A percentile compares a stretch with the other conserved stretches of the same genome.
phyloP scores from a whole-genome alignment of 30 jellyfish, hydroid and myxozoan species.

The Chironex yamaguchii region DNA sequence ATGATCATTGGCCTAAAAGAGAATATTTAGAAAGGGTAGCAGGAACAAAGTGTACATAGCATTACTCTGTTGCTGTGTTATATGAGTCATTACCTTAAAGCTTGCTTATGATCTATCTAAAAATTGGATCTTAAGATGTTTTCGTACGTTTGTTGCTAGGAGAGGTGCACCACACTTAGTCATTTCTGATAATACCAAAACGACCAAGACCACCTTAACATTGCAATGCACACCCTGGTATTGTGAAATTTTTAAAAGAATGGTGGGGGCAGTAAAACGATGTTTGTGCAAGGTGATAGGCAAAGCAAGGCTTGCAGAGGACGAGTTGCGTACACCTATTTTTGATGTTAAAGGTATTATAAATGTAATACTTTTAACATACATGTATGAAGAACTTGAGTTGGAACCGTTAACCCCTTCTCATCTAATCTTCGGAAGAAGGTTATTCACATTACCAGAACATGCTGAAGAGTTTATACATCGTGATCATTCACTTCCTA shows the following conservation, averaged over 20 bases:
- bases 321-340: neutral
- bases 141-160: constrained; percentile 3
- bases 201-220: neutral
- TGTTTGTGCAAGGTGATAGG: neutral
- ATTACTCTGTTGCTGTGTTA: no score
- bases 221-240: constrained; percentile 24
- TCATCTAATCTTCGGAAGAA: constrained; percentile 5
- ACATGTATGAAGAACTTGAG: constrained; percentile 7
- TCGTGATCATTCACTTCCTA: no score
- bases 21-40: no score
- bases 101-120: neutral
- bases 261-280: neutral
- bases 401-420: neutral
- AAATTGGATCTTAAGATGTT: neutral
- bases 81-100: no score
- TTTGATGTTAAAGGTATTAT: neutral
- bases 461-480: no score
- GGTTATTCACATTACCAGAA: no score
- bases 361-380: neutral
- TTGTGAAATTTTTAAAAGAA: neutral
- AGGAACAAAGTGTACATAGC: no score
- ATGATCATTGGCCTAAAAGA: no score
- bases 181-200: constrained; percentile 22
- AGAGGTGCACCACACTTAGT: constrained; percentile 42
- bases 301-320: neutral